Evolutionary conservation across 2,797 vertebrate species (phyloP), one percentile per base, ranked within the genome.

Genomic region (Poecilia gillii): DNA sequence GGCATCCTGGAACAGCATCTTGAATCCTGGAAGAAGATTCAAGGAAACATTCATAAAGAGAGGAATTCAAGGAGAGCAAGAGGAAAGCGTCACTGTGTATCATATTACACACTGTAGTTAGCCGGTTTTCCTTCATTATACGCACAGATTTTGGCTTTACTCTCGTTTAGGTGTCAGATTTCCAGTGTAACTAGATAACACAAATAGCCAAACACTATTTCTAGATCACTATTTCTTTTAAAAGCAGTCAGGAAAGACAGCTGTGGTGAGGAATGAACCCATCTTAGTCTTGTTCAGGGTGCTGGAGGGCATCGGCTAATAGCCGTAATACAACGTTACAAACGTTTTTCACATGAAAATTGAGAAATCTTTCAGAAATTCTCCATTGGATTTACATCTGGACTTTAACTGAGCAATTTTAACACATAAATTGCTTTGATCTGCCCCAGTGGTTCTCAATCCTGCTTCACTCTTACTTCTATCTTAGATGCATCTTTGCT

Each of bases 1-100:
- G 81, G 80, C 94, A 66, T 99, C 97, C 84, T 83, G 83, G 78
- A 96, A 94, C 23, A 98, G 86, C 0, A 95, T 91, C 68, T 88
- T 96, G 68, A 97, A 89, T 62, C 97, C 98, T 99, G 90, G 1
- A 85, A 81, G 9, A 46, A 81, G 59, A 51, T 25, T 53, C 18
- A n/a, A 33, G 18, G 6, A 78, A 31, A 59, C 13, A 47, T 46
- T 45, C 39, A 45, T 31, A 23, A 33, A 62, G 36, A 25, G 64
- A 51, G 51, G 9, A 23, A 41, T 68, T 12, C 20, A 43, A 43
- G 9, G 20, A 43, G 4, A 41, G 9, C 20, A 11, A 71, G 1
- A 70, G 23, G 12, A 45, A 41, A 14, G 3, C 6, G 12, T 13
- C 20, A 28, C 11, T 28, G 23, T 2, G 68, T 71, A 4, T 71